phyloP scores from a whole-genome alignment of 2,113 vertebrate genomes.

The Isichthys henryi region DNA sequence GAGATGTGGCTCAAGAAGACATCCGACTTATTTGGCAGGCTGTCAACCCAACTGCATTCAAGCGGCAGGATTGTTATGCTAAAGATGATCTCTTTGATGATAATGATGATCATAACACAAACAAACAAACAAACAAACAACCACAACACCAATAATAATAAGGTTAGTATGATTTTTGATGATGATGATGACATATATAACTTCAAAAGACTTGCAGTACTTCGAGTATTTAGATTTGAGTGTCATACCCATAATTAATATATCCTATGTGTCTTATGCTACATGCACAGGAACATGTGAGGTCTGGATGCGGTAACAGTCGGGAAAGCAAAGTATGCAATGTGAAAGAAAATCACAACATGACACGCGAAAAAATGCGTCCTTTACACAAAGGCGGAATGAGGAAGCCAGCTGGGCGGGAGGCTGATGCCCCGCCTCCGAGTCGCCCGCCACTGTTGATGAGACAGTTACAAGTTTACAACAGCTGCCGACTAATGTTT shows the following conservation, averaged over 20 bases:
- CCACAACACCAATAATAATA: not conserved
- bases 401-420: slow-evolving; percentile 57
- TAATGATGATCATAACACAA: not conserved
- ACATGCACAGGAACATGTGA: slow-evolving; percentile 27
- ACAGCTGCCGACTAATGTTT: slow-evolving; percentile 83
- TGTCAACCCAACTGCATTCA: slow-evolving; percentile 9
- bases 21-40: slow-evolving; percentile 47
- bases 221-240: not conserved
- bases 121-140: not conserved
- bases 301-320: slow-evolving; percentile 28
- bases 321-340: slow-evolving; percentile 36
- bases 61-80: not conserved
- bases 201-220: not conserved
- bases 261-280: not conserved
- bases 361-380: not conserved
- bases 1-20: slow-evolving; percentile 53
- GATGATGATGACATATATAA: not conserved
- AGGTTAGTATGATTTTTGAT: not conserved
- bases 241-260: not conserved
- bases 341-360: slow-evolving; percentile 26
- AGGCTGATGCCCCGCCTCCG: slow-evolving; percentile 60
- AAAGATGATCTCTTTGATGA: not conserved
- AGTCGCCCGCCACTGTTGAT: slow-evolving; percentile 58
- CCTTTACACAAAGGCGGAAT: slow-evolving; percentile 19
- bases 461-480: slow-evolving; percentile 80